Evolutionary conservation across 2,113 vertebrate genomes (phyloP), one percentile per base, ranked within the genome.

Genomic region (Nibea coibor): DNA sequence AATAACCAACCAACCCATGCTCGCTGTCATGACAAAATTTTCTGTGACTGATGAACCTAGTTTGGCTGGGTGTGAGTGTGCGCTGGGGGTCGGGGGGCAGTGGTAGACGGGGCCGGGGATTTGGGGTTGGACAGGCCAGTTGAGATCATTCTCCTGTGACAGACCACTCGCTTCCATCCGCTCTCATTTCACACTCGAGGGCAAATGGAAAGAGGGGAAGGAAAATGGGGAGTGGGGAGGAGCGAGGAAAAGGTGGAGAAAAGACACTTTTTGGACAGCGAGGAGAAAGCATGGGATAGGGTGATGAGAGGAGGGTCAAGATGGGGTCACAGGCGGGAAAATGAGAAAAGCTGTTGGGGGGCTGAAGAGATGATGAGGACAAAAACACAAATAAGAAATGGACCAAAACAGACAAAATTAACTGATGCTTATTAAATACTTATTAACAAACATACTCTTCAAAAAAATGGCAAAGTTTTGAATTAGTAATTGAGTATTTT

Each of bases 131-230:
- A 78, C 71, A 77, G 68, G 68, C 17, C 78, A 62, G 85, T 81
- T 84, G 81, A 62, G 85, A 82, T 91, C 86, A 83, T 81, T 87
- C 83, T 91, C 68, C 83, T 87, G 89, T 92, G 89, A 91, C 91
- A 85, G 80, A 84, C 82, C 76, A 75, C 70, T 85, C 42, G 50
- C 57, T 51, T 80, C 82, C 83, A 82, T 90, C 78, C 74, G 3
- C 75, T 88, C 80, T 91, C 89, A 91, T 92, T 92, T 93, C 91
- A 93, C 90, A 92, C 87, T 90, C 86, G 83, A 81, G 56, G 72
- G 80, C 75, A 82, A 82, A 70, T 78, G 81, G 84, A 69, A 78
- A 75, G 65, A n/a, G 20, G 50, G 51, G 8, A 15, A 16, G 26
- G 35, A 71, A 77, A 73, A 67, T 0, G 48, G 63, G 31, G 53